Evolutionary conservation across 2,888 invertebrate species (phyloP), one percentile per base, ranked within the genome.

Genomic region (Pseudeuparius sepicola): DNA sequence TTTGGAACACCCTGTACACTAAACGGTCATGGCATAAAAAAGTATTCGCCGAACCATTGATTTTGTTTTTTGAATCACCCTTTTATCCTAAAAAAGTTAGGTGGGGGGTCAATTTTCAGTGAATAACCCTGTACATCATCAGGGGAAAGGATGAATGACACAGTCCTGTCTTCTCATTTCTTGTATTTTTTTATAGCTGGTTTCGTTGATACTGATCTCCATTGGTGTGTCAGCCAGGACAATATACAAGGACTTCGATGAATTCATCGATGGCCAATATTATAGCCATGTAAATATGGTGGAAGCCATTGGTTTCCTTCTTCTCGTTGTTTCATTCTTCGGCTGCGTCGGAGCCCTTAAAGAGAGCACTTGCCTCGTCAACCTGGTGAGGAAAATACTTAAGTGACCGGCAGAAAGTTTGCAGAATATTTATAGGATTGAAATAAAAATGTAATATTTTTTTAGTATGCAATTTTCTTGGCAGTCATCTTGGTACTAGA

Each of bases 341-440:
- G 89, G 87, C 16, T 88, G 86, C 61, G 79, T 81, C 47, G 88
- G 88, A 16, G 87, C 86, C 3, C 62, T 83, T 48, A 80, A 73
- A 52, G 79, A 82, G 57, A 87, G 85, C 60, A 81, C 85, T 3
- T 73, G 72, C 48, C 65, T 77, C 62, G 72, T 78, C 16, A 71
- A 77, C 41, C 57, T 67, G 56, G 78, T 78, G n/a, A n/a, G n/a
- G n/a, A n/a, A n/a, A n/a, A n/a, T n/a, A n/a, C n/a, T n/a, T n/a
- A 56, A 57, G 47, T 42, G 28, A 24, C 13, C 11, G 14, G 9
- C 3, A 28, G 9, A 16, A 28, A 6, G 16, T 13, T 28, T 27
- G 14, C 16, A 2, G 20, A 20, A 7, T 20, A 20, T 7, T 32
- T 34, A 23, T 34, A n/a, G n/a, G n/a, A n/a, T n/a, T n/a, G n/a